Evolutionary conservation across 2,113 vertebrate species (phyloP).

Genomic region (Numenius arquata): DNA sequence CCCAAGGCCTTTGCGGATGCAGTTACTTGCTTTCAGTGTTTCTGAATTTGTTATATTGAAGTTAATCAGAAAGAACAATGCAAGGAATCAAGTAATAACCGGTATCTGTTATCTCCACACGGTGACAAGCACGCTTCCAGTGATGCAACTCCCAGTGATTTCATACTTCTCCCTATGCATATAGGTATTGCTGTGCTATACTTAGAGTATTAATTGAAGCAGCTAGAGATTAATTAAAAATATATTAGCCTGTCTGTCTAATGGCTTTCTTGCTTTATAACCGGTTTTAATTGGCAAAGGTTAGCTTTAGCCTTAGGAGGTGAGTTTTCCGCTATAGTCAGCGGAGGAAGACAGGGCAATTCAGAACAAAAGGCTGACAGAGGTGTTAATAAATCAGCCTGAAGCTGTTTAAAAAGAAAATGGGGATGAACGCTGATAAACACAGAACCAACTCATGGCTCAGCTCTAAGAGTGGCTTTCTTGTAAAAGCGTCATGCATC

Average conservation of each 20-base stretch:
- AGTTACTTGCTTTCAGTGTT: neutral
- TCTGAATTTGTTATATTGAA: neutral
- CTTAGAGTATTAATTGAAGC: neutral
- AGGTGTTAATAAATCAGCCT: conserved; percentile 7
- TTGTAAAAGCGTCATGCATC: neutral
- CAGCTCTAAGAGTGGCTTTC: neutral
- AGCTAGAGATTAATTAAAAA: neutral
- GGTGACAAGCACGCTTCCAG: neutral
- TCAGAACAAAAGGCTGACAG: neutral
- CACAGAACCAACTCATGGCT: neutral
- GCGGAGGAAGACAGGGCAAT: neutral
- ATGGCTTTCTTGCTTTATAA: neutral
- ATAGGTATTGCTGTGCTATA: neutral
- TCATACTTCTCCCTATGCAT: neutral
- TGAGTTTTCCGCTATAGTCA: neutral
- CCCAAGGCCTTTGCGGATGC: neutral
- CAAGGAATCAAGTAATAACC: neutral
- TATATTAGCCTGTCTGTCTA: neutral
- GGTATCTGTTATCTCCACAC: neutral
- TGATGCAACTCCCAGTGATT: neutral
- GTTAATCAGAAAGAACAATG: conserved; percentile 20
- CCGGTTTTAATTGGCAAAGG: neutral
- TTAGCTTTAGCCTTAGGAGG: neutral
- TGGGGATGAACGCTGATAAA: neutral
- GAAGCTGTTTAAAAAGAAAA: conserved; percentile 7